Evolutionary conservation across 2,888 invertebrate genomes (phyloP), one percentile per base, ranked within the genome.

Genomic region (Dromius quadrimaculatus): DNA sequence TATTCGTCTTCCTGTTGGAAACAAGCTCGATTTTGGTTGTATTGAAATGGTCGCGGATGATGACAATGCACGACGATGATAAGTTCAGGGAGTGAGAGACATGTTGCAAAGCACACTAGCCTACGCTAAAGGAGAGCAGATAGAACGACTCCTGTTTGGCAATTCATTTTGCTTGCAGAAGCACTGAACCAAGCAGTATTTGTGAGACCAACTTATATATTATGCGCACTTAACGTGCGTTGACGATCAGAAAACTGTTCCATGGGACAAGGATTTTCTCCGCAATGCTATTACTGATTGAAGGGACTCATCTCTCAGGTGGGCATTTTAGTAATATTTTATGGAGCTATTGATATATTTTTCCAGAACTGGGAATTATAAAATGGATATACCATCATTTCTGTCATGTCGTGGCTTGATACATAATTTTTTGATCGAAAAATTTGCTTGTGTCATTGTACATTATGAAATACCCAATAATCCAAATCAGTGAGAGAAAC

Each of bases 121-220:
- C 15, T 6, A 15, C 17, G 43, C 17, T 9, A n/a, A 43, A 13
- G 38, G 1, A 38, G 13, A 6, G 41, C 6, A 5, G 13, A n/a
- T 20, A n/a, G n/a, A n/a, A n/a, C n/a, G n/a, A n/a, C n/a, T n/a
- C n/a, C n/a, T n/a, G n/a, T n/a, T n/a, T n/a, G n/a, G n/a, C n/a
- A 47, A 68, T 68, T 68, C 59, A 59, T 68, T 59, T 59, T 59
- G 59, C 59, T 68, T 68, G 68, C 59, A 28, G 45, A 68, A 45
- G 68, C 68, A 68, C 32, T 43, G 59, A 68, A 68, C 68, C 43
- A 43, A 32, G 45, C 43, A 32, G 34, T 54, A 66, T 54, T 54
- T 36, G 32, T 23, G 50, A 32, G 41, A 57, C 54, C 64, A 43
- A 64, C 66, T 66, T 50, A 66, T 66, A 66, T 66, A 57, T 66